Percentiles rank a stretch among this genome's conserved stretches.
Conservation (phyloP, 2,888 invertebrate species). For the Drosophila austrosaltans region DNA sequence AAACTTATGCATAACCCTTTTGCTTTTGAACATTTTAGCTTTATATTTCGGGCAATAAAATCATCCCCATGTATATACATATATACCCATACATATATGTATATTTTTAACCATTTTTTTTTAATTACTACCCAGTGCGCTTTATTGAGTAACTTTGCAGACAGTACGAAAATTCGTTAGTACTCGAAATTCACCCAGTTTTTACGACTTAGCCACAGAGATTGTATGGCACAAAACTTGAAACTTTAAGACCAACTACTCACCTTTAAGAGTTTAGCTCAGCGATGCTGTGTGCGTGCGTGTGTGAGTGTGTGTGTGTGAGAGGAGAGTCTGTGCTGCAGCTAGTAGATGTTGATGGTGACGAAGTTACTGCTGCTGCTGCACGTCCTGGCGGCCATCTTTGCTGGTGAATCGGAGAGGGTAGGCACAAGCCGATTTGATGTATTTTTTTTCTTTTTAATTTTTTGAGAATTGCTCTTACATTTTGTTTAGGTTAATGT, state of each 20-base stretch:
- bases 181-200: slow-evolving; percentile 44
- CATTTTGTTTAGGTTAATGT: slow-evolving; percentile 25
- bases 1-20: too few species aligned
- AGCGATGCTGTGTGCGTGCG: slow-evolving; percentile 23
- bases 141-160: not conserved
- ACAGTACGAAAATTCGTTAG: slow-evolving; percentile 5
- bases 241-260: slow-evolving; percentile 53
- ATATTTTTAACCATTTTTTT: not conserved
- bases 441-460: slow-evolving; percentile 55
- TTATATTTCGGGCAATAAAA: too few species aligned
- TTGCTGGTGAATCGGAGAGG: slow-evolving; percentile 46
- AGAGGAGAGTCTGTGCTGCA: slow-evolving; percentile 33
- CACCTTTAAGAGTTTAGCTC: slow-evolving; percentile 60
- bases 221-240: slow-evolving; percentile 25
- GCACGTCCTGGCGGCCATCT: slow-evolving; percentile 74
- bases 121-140: slow-evolving; percentile 2
- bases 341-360: slow-evolving; percentile 45
- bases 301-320: slow-evolving; percentile 39
- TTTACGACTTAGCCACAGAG: slow-evolving; percentile 47
- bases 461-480: slow-evolving; percentile 24
- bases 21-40: too few species aligned
- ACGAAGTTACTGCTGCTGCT: slow-evolving; percentile 40
- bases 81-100: too few species aligned
- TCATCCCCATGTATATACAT: too few species aligned
- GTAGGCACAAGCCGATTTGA: slow-evolving; percentile 36